A percentile compares a stretch with the other conserved stretches of the same genome.
These are phyloP conservation scores for Halictus rubicundus DNA, from an alignment of 1,140 invertebrate genomes.

Conservation along the genomic window DNA sequence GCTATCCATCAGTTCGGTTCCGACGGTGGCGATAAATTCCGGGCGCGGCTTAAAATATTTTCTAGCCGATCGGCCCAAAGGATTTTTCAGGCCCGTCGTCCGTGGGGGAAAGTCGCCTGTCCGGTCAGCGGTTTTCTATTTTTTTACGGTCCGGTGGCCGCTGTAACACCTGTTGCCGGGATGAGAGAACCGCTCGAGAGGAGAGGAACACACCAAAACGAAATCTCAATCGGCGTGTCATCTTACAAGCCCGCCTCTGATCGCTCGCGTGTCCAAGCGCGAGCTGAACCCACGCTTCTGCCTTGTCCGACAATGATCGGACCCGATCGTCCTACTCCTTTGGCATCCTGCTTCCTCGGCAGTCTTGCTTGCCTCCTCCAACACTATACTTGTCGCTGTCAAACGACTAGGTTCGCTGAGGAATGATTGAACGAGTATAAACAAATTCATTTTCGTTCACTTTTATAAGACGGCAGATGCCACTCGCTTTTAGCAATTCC, in stretches of 20 bases:
- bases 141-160: constrained; percentile 45
- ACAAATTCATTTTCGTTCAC: too few relatives aligned
- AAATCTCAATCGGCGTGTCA: constrained; percentile 41
- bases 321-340: neutral
- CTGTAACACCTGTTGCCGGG: constrained; percentile 57
- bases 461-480: too few relatives aligned
- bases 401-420: too few relatives aligned
- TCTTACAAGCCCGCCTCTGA: constrained; percentile 12
- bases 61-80: constrained; percentile 23
- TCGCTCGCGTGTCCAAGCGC: neutral
- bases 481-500: too few relatives aligned
- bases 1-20: constrained; percentile 11
- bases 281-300: neutral
- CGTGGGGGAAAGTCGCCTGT: constrained; percentile 19
- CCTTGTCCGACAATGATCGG: neutral
- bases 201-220: constrained; percentile 1
- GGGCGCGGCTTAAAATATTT: constrained; percentile 40
- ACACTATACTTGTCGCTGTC: too few relatives aligned
- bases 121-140: constrained; percentile 42
- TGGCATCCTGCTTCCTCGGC: too few relatives aligned
- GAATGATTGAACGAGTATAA: too few relatives aligned
- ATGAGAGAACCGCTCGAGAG: constrained; percentile 9
- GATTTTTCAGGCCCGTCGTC: constrained; percentile 18
- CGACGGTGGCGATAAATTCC: constrained; percentile 13
- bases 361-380: too few relatives aligned